Evolutionary conservation across 2,113 vertebrate genomes (phyloP).

Genomic region (Tapirus terrestris): DNA sequence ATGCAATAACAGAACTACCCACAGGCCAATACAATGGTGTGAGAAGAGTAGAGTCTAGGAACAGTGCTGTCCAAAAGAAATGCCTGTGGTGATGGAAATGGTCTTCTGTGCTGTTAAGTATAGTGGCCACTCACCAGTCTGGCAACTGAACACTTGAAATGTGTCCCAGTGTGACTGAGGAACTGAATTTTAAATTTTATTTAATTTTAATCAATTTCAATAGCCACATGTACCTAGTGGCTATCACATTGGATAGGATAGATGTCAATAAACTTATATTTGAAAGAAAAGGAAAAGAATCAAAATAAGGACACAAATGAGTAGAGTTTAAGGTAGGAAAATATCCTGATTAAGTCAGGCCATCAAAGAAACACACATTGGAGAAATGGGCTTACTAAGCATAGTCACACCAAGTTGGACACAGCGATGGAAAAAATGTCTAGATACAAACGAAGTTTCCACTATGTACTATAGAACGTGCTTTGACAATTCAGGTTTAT

Average conservation of each 20-base stretch:
- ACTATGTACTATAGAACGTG: neutral
- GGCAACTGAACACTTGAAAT: neutral
- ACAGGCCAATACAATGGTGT: neutral
- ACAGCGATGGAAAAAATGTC: neutral
- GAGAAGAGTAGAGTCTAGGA: neutral
- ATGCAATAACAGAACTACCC: neutral
- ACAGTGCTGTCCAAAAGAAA: neutral
- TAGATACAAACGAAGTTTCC: neutral
- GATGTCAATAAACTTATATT: neutral
- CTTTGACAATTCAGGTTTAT: neutral
- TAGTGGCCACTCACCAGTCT: neutral
- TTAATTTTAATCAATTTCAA: neutral
- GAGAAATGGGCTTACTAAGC: neutral
- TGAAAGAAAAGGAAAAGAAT: constrained; percentile 11
- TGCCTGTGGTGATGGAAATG: neutral
- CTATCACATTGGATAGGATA: neutral
- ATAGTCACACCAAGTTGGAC: neutral
- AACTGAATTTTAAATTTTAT: neutral
- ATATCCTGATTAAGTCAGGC: neutral
- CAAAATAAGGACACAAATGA: neutral
- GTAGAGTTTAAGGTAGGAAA: neutral
- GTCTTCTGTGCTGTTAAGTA: neutral
- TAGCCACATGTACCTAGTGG: neutral
- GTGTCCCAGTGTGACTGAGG: neutral
- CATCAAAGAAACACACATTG: neutral